phyloP scores from a whole-genome alignment of 2,113 vertebrate genomes.

The Rostratula benghalensis region DNA sequence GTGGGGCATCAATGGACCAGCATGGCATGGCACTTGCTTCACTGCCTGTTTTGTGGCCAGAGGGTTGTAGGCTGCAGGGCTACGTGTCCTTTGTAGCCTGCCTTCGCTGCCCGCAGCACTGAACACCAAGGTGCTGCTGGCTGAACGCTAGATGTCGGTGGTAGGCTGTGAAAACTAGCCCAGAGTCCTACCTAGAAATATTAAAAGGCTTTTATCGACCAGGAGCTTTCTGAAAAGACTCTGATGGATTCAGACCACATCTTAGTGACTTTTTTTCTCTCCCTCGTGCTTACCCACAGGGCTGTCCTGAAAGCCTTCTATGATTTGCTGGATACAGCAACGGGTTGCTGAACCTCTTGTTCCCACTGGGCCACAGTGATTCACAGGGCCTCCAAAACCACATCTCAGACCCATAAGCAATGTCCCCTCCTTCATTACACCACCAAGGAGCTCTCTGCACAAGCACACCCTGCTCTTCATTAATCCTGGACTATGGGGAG shows the following conservation, averaged over 20 bases:
- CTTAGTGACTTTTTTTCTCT: not conserved
- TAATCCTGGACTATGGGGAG: not conserved
- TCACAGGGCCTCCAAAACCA: not conserved
- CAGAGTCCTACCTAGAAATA: not conserved
- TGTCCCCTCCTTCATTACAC: not conserved
- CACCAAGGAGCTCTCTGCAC: not conserved
- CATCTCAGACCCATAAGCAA: not conserved
- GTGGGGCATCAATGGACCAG: rapidly evolving
- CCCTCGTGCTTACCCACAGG: not conserved
- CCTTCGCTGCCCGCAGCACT: not conserved
- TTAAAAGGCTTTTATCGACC: not conserved
- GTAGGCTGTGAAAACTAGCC: not conserved
- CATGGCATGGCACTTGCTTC: rapidly evolving
- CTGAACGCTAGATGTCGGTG: not conserved
- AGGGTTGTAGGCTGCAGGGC: not conserved
- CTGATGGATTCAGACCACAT: not conserved
- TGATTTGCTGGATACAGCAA: not conserved
- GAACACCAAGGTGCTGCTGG: rapidly evolving
- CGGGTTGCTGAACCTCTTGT: not conserved
- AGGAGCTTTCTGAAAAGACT: not conserved
- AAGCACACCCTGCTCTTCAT: not conserved
- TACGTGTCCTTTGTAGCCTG: not conserved
- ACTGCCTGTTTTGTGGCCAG: rapidly evolving
- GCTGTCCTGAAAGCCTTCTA: not conserved
- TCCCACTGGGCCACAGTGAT: not conserved